phyloP scores from a whole-genome alignment of 1,140 invertebrate species.

The Augochlora pura region DNA sequence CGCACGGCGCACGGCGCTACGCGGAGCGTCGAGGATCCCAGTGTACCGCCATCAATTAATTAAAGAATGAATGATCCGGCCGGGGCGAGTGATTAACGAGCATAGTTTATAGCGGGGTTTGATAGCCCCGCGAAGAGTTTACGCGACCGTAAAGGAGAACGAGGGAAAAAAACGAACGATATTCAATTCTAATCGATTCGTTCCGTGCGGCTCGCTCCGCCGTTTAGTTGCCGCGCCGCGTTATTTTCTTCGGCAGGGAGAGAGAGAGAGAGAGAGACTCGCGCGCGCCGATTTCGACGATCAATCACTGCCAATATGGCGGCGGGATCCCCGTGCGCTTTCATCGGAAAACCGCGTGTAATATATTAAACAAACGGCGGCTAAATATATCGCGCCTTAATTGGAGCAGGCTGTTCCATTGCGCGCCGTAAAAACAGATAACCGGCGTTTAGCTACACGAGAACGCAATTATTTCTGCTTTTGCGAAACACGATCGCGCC shows the following conservation, averaged over 20 bases:
- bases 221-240: no score
- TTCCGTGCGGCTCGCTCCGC: no score
- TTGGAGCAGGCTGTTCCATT: slow-evolving; percentile 29
- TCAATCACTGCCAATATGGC: slow-evolving; percentile 3
- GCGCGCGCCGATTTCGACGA: not conserved
- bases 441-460: slow-evolving; percentile 42
- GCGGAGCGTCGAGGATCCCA: not conserved
- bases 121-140: not conserved
- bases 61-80: not conserved
- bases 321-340: not conserved
- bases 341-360: not conserved
- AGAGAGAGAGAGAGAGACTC: no score
- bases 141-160: not conserved
- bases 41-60: not conserved
- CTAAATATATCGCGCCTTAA: slow-evolving; percentile 27
- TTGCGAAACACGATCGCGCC: slow-evolving; percentile 6
- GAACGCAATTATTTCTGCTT: slow-evolving; percentile 35
- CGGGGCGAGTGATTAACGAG: not conserved
- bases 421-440: slow-evolving; percentile 29
- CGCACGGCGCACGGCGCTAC: no score
- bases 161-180: not conserved
- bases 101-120: not conserved
- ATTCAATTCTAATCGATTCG: no score
- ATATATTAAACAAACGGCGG: slow-evolving; percentile 32
- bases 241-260: not conserved